Base-by-base conservation (phyloP, 2,888 invertebrate genomes). In the Alloscopus bannaensis region DNA sequence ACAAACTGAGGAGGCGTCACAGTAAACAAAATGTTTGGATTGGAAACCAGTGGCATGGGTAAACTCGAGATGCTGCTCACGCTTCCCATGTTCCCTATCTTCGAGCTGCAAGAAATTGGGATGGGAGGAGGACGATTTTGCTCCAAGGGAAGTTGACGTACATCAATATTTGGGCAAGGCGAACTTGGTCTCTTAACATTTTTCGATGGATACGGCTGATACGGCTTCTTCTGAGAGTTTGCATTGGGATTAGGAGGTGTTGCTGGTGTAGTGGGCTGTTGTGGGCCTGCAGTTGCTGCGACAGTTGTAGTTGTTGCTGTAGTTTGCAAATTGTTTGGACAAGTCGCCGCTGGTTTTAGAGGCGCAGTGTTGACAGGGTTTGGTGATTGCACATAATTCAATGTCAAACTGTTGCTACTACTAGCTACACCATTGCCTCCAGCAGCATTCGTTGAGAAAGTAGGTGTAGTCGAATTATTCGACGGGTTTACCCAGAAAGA, bases 131-230 rank as follows among this genome's bases (percentile, higher is more conserved):
- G 87, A 81, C 89, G 87, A 84, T 87, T 88, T 80, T 88, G 88
- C 78, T 90, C 91, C 83, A 87, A 87, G 29, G 88, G 90, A 83
- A 91, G 89, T 85, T 91, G 91, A 75, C 91, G 88, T 1, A 91
- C 90, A 87, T 91, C 91, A 76, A 91, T 89, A 87, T 91, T 91
- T 29, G 91, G 91, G 89, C 91, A 91, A 20, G 91, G 90, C 26
- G 89, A 87, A 24, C 82, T 84, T 28, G 87, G 83, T 64, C 83
- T 72, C 40, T 73, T 80, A 3, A 62, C 75, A 24, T 68, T 69
- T 72, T 86, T 86, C 16, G 78, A 42, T 16, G 80, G 78, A 55
- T 79, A 72, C 36, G 81, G 83, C 62, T 73, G 81, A 29, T 70
- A 75, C 26, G 80, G 8, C 60, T 83, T 83, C 78, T 84, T 85